Base-by-base conservation (phyloP, 2,113 vertebrate genomes). In the Spizaetus ornatus region DNA sequence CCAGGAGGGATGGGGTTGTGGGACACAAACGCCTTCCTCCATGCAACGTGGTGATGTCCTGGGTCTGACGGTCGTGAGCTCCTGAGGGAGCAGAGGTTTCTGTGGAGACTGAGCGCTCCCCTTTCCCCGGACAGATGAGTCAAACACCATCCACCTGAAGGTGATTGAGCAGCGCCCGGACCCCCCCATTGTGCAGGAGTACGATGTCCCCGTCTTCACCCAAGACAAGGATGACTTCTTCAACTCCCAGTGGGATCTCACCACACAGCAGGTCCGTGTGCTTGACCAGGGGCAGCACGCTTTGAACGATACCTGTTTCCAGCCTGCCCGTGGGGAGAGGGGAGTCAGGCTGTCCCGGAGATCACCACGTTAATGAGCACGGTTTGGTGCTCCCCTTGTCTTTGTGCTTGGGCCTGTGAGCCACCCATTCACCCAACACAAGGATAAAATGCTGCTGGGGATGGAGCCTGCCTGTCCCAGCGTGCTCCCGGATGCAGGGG, bases 171-270 rank as follows among this genome's bases (percentile, higher is more conserved):
- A 99, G 86, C 98, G 99, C 16, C 99, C 98, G 0, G 99, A 99
- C 74, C 99, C 99, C 17, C 98, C 98, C 2, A 98, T 99, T 0
- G 99, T 99, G 29, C 99, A 99, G 96, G 99, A 99, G 71, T 99
- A 99, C 1, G 99, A 99, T 5, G 99, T 99, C 25, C 99, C 99
- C 0, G 99, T 99, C 63, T 99, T 99, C 93, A 99, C 98, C 32
- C 98, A 99, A 85, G 99, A 99, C 95, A 99, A 99, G 97, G 99
- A 99, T 1, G 98, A 99, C 66, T 99, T 99, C 79, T 98, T 98
- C 95, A 99, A 99, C 96, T 99, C 99, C 40, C 99, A 99, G 91
- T 99, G 99, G 99, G 99, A 99, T 97, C 99, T 99, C 93, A 99
- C 99, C 81, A 99, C 99, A 1, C 99, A 99, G 84, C 99, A 99